These are phyloP conservation scores for Onthophagus sagittarius DNA, from an alignment of 2,888 invertebrate species.

Conservation along the genomic window DNA sequence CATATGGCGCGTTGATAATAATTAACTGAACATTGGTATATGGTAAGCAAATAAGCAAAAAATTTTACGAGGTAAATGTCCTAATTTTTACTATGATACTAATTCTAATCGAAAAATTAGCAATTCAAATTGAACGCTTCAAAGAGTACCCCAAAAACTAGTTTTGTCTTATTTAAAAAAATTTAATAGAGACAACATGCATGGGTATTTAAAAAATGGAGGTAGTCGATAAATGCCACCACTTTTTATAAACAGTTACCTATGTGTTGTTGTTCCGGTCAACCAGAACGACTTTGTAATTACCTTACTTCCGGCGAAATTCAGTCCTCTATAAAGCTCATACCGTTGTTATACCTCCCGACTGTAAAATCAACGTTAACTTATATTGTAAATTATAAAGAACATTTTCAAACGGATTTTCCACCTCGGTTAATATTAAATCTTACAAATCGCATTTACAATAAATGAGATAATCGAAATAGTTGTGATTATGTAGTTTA, in stretches of 20 bases:
- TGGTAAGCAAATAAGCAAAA: neutral
- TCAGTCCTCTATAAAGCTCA: neutral
- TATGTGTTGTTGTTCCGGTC: conserved; percentile 29
- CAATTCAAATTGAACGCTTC: neutral
- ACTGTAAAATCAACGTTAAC: neutral
- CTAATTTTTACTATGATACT: neutral
- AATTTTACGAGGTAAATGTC: neutral
- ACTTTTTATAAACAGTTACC: conserved; percentile 27
- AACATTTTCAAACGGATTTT: neutral
- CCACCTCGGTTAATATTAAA: neutral
- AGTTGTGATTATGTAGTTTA: neutral
- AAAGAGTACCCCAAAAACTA: too few species aligned
- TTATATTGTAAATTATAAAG: neutral
- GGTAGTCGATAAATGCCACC: neutral
- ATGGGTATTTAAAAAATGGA: too few species aligned
- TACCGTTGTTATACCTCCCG: neutral
- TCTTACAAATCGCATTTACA: neutral
- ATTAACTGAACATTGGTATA: neutral
- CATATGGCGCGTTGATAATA: neutral
- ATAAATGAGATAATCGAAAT: neutral
- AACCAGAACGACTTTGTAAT: conserved; percentile 27
- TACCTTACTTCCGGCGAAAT: conserved; percentile 30
- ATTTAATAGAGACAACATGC: too few species aligned
- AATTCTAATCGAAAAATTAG: neutral
- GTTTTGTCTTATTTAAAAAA: too few species aligned